Evolutionary conservation across 2,888 invertebrate species (phyloP).

Genomic region (Amblyjoppa proteus): DNA sequence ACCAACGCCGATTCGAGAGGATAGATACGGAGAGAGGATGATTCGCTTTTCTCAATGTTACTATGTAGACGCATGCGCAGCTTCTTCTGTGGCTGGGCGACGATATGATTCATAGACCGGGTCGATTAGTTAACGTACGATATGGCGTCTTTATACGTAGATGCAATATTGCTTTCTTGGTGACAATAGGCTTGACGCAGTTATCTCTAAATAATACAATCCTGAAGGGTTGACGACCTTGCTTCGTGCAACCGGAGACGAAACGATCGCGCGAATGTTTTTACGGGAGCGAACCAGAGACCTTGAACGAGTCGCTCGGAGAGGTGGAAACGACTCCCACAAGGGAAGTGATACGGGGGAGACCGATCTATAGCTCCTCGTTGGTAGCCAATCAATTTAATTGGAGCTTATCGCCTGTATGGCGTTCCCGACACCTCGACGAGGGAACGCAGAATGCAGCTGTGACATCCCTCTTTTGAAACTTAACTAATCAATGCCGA

Average conservation of each 20-base stretch:
- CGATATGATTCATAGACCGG: conserved; percentile 56
- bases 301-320: neutral
- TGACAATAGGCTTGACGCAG: conserved; percentile 36
- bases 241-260: conserved; percentile 2
- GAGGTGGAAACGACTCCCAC: neutral
- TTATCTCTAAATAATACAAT: conserved; percentile 21
- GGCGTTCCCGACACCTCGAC: conserved; percentile 71
- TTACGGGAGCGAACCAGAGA: neutral
- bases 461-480: conserved; percentile 39
- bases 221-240: conserved; percentile 21
- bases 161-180: conserved; percentile 46
- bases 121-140: conserved; percentile 40
- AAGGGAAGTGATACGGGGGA: neutral
- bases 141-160: neutral
- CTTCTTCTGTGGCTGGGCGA: conserved; percentile 13
- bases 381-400: conserved; percentile 78
- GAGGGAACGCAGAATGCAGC: conserved; percentile 72
- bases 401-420: conserved; percentile 77
- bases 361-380: neutral
- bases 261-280: neutral
- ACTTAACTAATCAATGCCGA: too few relatives aligned
- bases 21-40: conserved; percentile 50
- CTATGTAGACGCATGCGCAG: neutral
- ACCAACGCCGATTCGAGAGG: conserved; percentile 55
- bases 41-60: conserved; percentile 36